These are phyloP conservation scores for Acanthococcus lagerstroemiae DNA, from an alignment of 2,888 invertebrate species.

Conservation along the genomic window DNA sequence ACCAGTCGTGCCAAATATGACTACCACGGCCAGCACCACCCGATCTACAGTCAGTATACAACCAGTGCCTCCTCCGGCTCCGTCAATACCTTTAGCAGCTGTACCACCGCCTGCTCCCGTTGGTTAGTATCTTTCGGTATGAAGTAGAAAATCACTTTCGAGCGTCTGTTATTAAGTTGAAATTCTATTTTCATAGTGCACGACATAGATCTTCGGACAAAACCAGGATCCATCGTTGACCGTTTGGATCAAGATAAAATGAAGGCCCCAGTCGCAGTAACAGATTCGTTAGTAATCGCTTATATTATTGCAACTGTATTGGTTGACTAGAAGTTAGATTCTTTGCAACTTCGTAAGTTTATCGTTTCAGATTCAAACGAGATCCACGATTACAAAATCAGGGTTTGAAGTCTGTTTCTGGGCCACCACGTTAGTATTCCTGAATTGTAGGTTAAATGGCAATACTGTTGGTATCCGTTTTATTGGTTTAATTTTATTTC, in stretches of 20 bases:
- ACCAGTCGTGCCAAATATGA: neutral
- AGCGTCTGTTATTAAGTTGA: no score
- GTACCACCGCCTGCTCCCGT: constrained; percentile 11
- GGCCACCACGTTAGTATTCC: neutral
- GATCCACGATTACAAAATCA: constrained; percentile 33
- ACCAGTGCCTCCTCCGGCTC: constrained; percentile 33
- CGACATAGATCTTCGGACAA: neutral
- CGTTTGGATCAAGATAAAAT: neutral
- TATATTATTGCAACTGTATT: neutral
- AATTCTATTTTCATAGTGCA: constrained; percentile 32
- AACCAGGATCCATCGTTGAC: neutral
- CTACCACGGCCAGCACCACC: neutral
- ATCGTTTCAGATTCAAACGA: constrained; percentile 7
- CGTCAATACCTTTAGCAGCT: constrained; percentile 9
- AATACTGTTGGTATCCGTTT: no score
- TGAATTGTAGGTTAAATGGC: no score
- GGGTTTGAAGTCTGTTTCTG: neutral
- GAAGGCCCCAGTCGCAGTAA: neutral
- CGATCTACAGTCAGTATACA: constrained; percentile 3
- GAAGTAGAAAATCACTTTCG: no score
- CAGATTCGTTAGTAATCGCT: neutral
- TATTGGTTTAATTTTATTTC: neutral
- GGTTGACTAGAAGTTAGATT: neutral
- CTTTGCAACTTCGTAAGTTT: no score
- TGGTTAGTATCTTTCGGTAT: constrained; percentile 5